phyloP scores from a whole-genome alignment of 2,888 invertebrate genomes.

The Chorisops tibialis region DNA sequence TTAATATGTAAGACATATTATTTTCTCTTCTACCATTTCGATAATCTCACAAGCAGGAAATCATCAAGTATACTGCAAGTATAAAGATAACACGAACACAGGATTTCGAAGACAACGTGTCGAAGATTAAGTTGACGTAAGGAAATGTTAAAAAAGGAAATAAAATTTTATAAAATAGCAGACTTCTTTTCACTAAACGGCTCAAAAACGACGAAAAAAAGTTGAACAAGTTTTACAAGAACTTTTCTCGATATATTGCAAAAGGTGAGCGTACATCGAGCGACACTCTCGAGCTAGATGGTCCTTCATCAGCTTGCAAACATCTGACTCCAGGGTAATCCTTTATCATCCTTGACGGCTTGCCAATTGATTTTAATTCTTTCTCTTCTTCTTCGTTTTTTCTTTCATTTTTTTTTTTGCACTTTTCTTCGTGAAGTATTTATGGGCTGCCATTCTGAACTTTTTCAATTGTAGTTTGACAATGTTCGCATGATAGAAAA shows the following conservation, averaged over 20 bases:
- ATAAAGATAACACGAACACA: too few species aligned
- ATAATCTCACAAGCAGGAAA: too few species aligned
- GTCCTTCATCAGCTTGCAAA: neutral
- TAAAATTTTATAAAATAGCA: too few species aligned
- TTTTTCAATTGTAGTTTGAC: constrained; percentile 25
- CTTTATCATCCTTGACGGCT: constrained; percentile 39
- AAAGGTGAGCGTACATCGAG: neutral
- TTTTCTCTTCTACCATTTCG: too few species aligned
- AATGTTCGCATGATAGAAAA: constrained; percentile 17
- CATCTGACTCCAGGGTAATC: constrained; percentile 32
- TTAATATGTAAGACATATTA: too few species aligned
- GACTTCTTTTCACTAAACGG: neutral
- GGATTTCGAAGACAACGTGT: too few species aligned
- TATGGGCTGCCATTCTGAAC: constrained; percentile 18
- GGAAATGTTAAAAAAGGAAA: too few species aligned
- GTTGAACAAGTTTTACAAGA: constrained; percentile 1
- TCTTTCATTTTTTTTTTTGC: too few species aligned
- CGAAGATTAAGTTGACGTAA: too few species aligned
- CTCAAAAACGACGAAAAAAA: neutral
- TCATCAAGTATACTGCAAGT: too few species aligned
- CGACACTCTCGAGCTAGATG: neutral
- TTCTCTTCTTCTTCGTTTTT: too few species aligned
- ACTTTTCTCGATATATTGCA: neutral
- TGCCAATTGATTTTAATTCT: constrained; percentile 39
- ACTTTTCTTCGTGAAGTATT: constrained; percentile 26